Percentiles rank a stretch among this genome's conserved stretches.
Evolutionary conservation across 2,797 vertebrate genomes (phyloP).

Genomic region (Tapirus indicus): DNA sequence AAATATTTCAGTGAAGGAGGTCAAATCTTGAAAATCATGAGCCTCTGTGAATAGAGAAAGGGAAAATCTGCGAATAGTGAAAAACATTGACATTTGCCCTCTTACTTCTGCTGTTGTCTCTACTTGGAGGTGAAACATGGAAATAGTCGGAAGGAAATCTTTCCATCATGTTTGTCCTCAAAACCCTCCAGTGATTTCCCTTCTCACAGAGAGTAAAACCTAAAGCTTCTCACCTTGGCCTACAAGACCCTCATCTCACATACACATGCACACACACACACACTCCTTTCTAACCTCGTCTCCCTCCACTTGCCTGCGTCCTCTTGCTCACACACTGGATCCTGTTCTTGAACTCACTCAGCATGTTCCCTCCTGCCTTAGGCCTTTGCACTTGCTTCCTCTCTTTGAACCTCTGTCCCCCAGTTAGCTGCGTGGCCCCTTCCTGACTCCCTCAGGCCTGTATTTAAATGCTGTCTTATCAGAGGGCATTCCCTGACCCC

Average conservation of each 20-base stretch:
- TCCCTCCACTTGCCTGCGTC: not conserved
- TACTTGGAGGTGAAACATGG: not conserved
- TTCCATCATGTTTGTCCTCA: not conserved
- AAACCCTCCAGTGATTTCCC: not conserved
- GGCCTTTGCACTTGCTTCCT: not conserved
- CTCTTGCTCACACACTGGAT: fast-evolving
- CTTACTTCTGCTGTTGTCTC: not conserved
- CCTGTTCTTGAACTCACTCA: not conserved
- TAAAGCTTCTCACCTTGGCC: not conserved
- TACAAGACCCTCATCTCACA: fast-evolving
- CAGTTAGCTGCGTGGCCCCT: not conserved
- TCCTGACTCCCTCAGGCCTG: not conserved
- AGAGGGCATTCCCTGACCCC: not conserved
- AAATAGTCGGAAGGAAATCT: not conserved
- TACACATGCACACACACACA: too few relatives aligned
- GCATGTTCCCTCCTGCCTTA: not conserved
- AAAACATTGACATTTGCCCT: not conserved
- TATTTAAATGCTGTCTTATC: too few relatives aligned
- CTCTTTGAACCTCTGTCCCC: not conserved
- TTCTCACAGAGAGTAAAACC: not conserved
- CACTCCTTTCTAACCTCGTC: too few relatives aligned
- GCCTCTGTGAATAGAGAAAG: not conserved
- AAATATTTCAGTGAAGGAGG: not conserved
- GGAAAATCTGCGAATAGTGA: not conserved
- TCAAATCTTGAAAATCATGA: not conserved